Percentiles rank a stretch among this genome's conserved stretches.
Evolutionary conservation across 2,113 vertebrate genomes (phyloP).

Genomic region (Donacobius atricapilla): DNA sequence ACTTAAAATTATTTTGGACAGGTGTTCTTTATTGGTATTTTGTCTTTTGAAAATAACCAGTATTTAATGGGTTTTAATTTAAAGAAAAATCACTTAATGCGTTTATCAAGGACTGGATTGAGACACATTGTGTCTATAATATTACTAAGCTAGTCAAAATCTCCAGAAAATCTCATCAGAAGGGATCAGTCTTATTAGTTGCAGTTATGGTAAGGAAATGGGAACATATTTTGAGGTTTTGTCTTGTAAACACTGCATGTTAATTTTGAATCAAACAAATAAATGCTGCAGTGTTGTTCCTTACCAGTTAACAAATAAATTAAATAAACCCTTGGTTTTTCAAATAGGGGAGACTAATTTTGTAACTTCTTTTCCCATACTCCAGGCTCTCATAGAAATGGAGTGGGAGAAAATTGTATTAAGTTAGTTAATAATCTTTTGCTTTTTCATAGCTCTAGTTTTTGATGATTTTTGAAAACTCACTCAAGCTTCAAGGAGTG

Average conservation of each 20-base stretch:
- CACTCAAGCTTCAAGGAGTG: conserved; percentile 25
- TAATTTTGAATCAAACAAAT: not conserved
- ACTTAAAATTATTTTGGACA: not conserved
- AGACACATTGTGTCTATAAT: not conserved
- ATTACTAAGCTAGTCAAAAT: not conserved
- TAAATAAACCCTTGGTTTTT: not conserved
- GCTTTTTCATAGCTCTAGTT: not conserved
- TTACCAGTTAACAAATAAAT: not conserved
- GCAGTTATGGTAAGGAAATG: not conserved
- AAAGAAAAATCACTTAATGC: not conserved
- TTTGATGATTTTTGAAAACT: conserved; percentile 60
- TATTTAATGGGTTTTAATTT: not conserved
- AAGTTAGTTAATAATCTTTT: conserved; percentile 8
- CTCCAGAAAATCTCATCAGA: not conserved
- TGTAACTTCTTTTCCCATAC: not conserved
- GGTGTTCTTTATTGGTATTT: not conserved
- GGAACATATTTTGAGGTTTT: not conserved
- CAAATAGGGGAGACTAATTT: not conserved
- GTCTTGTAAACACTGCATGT: not conserved
- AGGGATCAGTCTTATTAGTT: not conserved
- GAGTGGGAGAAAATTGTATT: not conserved
- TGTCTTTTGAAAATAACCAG: not conserved
- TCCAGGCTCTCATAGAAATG: not conserved
- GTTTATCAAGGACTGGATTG: not conserved
- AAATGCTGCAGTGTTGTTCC: not conserved